Base-by-base conservation (phyloP, 2,797 vertebrate genomes). In the Sebastes hopkinsi region DNA sequence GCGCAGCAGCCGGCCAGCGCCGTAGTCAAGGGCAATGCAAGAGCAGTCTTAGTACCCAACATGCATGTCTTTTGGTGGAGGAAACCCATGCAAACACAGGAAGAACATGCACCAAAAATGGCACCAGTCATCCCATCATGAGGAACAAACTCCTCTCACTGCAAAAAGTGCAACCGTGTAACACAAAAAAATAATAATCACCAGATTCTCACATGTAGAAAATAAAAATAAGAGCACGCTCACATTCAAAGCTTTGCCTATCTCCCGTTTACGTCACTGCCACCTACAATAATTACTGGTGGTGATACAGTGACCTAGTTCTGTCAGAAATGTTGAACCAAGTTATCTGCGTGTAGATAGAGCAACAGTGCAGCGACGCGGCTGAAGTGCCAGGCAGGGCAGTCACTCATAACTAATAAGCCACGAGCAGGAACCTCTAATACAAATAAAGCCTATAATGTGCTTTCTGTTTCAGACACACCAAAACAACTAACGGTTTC, bases 221-320 rank as follows among this genome's bases (percentile, higher is more conserved):
- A 42, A 64, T 8, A 34, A 46, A 52, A 52, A 52, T 46, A 46
- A 46, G 42, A 52, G 20, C 8, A 52, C 22, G 54, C 6, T 3
- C 50, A 64, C 36, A 9, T 56, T 46, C 20, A 73, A 67, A 52
- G 18, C 30, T 64, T 42, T 16, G 38, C 16, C 46, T 11, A 29
- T 74, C 64, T 79, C 70, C 29, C 3, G 5, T 54, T n/a, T 20
- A 58, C 5, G 0, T 77, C 78, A 72, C 10, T 60, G 70, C 64
- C 68, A 66, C 66, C 56, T 18, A 38, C 36, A 38, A 38, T 38
- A 42, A 77, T 91, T 75, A 86, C 22, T 50, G 60, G 29, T 75
- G 73, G 79, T 80, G 88, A 89, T 92, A 88, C 77, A 85, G 83
- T 91, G 92, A 88, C 92, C 92, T 67, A 87, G 80, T 88, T 93